Percentiles rank a stretch among this genome's conserved stretches.
Conservation (phyloP, 2,888 invertebrate genomes). For the Abrostola tripartita region DNA sequence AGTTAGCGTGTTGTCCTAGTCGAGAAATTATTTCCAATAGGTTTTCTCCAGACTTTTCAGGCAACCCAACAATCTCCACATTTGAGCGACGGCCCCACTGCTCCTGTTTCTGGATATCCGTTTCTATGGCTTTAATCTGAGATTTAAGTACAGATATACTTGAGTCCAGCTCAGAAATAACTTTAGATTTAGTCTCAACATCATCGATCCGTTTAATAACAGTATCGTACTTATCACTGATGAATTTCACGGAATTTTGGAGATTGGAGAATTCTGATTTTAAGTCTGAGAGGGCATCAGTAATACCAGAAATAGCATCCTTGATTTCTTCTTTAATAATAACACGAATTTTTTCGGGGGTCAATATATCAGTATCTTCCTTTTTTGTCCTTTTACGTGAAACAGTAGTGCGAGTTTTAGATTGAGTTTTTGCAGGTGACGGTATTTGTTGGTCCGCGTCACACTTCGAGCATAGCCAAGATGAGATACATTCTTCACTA, state of each 20-base stretch:
- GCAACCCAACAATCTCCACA: constrained; percentile 1
- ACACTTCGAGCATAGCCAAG: background rate
- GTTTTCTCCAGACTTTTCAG: background rate
- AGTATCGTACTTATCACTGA: background rate
- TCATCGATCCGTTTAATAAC: background rate
- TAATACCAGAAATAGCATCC: background rate
- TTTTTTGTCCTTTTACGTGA: background rate
- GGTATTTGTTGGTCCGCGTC: background rate
- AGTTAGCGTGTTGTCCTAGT: background rate
- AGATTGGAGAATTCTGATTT: background rate
- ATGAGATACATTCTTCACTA: background rate
- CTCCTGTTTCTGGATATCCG: background rate
- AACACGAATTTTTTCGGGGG: background rate
- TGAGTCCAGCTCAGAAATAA: background rate
- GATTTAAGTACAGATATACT: too few relatives aligned
- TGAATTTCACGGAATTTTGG: background rate
- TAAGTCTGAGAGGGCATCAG: background rate
- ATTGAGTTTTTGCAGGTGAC: background rate
- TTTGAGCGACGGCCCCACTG: too few relatives aligned
- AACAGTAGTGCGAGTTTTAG: background rate
- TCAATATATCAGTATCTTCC: background rate
- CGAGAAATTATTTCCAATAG: background rate
- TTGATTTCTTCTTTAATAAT: constrained; percentile 3
- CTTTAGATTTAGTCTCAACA: background rate
- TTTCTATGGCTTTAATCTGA: background rate